Conservation (phyloP, 2,113 vertebrate genomes). For the Perca fluviatilis region DNA sequence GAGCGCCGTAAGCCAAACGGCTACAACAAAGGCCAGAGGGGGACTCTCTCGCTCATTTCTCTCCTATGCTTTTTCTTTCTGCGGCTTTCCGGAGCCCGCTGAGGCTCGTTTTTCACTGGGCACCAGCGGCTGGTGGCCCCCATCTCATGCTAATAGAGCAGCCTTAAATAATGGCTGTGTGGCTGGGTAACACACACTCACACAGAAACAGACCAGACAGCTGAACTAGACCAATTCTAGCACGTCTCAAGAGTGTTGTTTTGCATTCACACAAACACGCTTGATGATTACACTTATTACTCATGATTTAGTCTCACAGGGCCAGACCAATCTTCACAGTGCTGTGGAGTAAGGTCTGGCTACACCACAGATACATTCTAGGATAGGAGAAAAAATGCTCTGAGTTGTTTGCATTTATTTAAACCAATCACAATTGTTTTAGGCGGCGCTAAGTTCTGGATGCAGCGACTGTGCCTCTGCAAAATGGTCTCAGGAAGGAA, state of each 20-base stretch:
- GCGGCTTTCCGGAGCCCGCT: constrained; percentile 73
- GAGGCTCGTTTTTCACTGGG: constrained; percentile 76
- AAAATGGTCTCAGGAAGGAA: too few relatives aligned
- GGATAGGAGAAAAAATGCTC: too few relatives aligned
- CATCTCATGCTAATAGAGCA: constrained; percentile 75
- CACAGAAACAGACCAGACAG: not conserved
- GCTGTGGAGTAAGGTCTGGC: too few relatives aligned
- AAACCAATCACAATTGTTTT: too few relatives aligned
- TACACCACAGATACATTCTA: too few relatives aligned
- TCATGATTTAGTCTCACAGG: too few relatives aligned
- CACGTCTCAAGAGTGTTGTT: not conserved
- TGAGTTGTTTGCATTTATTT: too few relatives aligned
- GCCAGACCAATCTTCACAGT: too few relatives aligned
- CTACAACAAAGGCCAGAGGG: constrained; percentile 53
- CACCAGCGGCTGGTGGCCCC: constrained; percentile 74
- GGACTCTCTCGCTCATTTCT: constrained; percentile 60
- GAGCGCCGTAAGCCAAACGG: constrained; percentile 55
- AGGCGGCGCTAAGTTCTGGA: too few relatives aligned
- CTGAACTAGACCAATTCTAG: not conserved
- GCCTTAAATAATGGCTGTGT: constrained; percentile 42
- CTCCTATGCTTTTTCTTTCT: constrained; percentile 60
- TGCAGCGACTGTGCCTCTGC: too few relatives aligned
- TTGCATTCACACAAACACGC: not conserved
- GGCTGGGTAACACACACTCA: constrained; percentile 17
- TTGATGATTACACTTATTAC: too few relatives aligned